phyloP scores from a whole-genome alignment of 2,113 vertebrate species.

The Etheostoma spectabile region DNA sequence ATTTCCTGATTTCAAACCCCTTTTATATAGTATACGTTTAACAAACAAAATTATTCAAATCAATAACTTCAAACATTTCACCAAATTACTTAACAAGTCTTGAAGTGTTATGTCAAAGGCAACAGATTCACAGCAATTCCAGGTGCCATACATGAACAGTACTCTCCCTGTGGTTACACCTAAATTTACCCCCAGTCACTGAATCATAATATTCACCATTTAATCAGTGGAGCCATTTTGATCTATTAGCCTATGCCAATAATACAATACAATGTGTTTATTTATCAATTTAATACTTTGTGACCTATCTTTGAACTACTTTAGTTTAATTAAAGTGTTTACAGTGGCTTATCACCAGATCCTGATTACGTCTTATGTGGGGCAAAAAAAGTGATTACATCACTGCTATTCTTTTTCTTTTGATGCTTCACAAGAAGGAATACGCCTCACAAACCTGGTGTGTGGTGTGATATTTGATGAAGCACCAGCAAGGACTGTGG shows the following conservation, averaged over 20 bases:
- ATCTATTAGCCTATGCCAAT: not conserved
- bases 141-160: not conserved
- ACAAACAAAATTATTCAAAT: not conserved
- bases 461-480: constrained; percentile 45
- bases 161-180: not conserved
- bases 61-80: not conserved
- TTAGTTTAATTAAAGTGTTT: constrained; percentile 2
- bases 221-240: not conserved
- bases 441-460: constrained; percentile 62
- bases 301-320: not conserved
- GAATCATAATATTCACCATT: not conserved
- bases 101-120: not conserved
- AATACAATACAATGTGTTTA: not conserved
- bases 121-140: not conserved
- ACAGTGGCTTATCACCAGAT: constrained; percentile 15
- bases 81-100: not conserved
- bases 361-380: constrained; percentile 28
- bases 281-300: not conserved
- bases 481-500: constrained; percentile 46
- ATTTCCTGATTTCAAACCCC: not conserved
- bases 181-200: not conserved
- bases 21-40: not conserved
- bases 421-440: constrained; percentile 62
- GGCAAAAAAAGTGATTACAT: constrained; percentile 41
- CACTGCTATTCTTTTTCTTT: not conserved